Conservation (phyloP, 2,113 vertebrate genomes). For the Xerus inauris region DNA sequence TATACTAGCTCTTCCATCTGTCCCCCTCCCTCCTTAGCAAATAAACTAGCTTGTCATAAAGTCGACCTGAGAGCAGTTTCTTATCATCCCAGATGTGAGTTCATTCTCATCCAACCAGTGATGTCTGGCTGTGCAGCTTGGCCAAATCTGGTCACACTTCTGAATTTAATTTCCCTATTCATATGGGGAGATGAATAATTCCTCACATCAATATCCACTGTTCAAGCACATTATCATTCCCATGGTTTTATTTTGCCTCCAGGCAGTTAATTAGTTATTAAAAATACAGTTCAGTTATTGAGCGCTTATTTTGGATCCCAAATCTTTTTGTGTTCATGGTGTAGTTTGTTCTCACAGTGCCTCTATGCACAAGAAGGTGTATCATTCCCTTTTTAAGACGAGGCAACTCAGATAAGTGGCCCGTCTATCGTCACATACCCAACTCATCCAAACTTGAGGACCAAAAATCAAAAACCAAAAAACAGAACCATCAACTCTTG, state of each 20-base stretch:
- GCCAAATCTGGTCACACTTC: not conserved
- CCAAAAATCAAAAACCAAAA: not conserved
- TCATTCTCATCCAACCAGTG: not conserved
- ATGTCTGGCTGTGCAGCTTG: not conserved
- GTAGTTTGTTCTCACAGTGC: not conserved
- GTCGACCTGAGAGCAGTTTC: not conserved
- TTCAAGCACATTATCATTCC: not conserved
- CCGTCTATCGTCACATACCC: not conserved
- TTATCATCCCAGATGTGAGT: not conserved
- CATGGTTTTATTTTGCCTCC: slow-evolving; percentile 21
- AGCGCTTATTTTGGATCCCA: not conserved
- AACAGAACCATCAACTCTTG: not conserved
- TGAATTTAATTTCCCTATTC: slow-evolving; percentile 25
- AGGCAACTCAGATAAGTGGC: slow-evolving; percentile 43
- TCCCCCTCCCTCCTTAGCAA: not conserved
- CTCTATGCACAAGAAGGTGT: not conserved
- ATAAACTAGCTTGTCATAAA: not conserved
- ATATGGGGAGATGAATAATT: not conserved
- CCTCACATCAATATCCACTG: not conserved
- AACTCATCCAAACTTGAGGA: not conserved
- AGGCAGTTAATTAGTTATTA: slow-evolving; percentile 25
- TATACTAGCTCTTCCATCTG: not conserved
- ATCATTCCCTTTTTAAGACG: not conserved
- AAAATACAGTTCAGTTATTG: not conserved
- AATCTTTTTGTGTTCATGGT: not conserved